Base-by-base conservation (phyloP, 64 coral and sea anemone genomes). In the Montipora sp. region DNA sequence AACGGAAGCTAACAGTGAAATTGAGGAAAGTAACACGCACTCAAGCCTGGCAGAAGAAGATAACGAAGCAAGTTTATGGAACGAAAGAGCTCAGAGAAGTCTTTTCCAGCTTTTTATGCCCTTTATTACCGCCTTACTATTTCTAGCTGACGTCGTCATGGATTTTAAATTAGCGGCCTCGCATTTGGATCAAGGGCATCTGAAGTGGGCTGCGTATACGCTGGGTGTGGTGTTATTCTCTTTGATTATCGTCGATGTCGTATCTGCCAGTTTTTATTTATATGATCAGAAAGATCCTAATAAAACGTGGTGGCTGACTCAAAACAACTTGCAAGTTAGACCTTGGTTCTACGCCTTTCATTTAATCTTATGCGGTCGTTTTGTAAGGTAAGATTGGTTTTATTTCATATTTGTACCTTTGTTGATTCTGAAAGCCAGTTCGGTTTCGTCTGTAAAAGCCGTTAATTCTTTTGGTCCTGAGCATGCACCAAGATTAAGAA, bases 361-460 rank as follows among this genome's bases (percentile, higher is more conserved):
- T 85, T 85, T 85, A 3, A 50, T 85, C 9, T 70, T 71, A 47
- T 70, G 63, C 15, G 82, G 82, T 48, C 82, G 82, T 85, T 6
- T 85, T 85, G 15, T 85, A 22, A 68, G 82, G 82, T 85, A 71
- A 69, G 82, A 27, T 51, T 13, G 2, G 11, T 7, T 0, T 81
- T 21, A 22, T 55, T 53, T 18, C 6, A n/a, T 23, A 13, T 18
- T 78, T 49, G 10, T 63, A 14, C 59, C 10, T 11, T 63, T 11
- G 59, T 63, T 3, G 5, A 5, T 10, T 55, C 51, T 55, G 51
- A 10, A 55, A 55, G 3, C 51, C 51, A 55, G 51, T 4, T 55
- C 1, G 51, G 49, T 5, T 47, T 48, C 13, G 14, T 50, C 15
- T 48, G 76, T 36, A 36, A 36, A 36, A 36, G 27, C 27, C 27